Base-by-base conservation (phyloP, 2,797 vertebrate genomes). In the Halcyon leucocephala region DNA sequence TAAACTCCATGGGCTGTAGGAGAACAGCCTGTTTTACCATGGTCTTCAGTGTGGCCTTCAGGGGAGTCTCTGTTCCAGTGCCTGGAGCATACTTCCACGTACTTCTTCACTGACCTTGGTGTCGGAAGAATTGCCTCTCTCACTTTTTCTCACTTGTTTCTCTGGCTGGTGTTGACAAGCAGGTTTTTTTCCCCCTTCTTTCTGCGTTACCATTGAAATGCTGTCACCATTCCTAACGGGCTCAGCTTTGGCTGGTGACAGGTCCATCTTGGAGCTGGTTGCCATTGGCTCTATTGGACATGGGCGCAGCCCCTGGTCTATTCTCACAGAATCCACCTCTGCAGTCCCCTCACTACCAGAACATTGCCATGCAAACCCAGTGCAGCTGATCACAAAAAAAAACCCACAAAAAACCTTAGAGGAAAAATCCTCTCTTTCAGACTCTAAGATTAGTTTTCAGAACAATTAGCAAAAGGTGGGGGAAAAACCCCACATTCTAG, bases 271-370 rank as follows among this genome's bases (percentile, higher is more conserved):
- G 44, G 44, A 46, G 44, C 20, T 46, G 20, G 44, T 46, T 46
- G 20, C 44, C 44, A 46, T 46, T 46, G 26, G 4, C 26, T 86
- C 9, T 33, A 4, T 14, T 0, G 1, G 14, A n/a, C 24, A 22
- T 2, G 2, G 14, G 14, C 12, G 28, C 19, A 26, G 18, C 11
- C 29, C 22, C 9, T 24, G 3, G 5, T 4, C 4, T 2, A 25
- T 60, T 52, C 48, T 54, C 12, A 28, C 16, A 49, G 16, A 66
- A 25, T 13, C 7, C 19, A 25, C 1, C 15, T 8, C 24, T 54
- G 28, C 2, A 39, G 6, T 8, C 4, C 5, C 5, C 3, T 8
- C 0, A 0, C 28, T 44, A 52, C 22, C 15, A 29, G 61, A 60
- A 25, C 3, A 2, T 49, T 49, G 21, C 20, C 17, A 16, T 2